Conservation (phyloP, 2,113 vertebrate species). For the Myrmophylax atrothorax region DNA sequence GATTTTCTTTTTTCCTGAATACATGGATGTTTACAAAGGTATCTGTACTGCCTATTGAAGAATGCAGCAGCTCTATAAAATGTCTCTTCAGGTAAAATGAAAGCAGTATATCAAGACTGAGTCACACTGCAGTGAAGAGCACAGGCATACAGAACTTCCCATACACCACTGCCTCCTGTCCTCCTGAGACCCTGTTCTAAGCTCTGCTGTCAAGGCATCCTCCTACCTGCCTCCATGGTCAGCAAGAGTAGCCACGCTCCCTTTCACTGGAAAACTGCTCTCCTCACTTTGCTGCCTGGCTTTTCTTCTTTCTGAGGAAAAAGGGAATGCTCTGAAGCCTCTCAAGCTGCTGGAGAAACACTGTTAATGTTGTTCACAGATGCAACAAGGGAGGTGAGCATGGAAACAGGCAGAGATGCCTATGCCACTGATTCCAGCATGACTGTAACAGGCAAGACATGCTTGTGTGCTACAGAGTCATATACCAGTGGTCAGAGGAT, state of each 20-base stretch:
- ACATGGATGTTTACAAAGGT: background rate
- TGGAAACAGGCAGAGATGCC: background rate
- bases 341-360: background rate
- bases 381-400: accelerated
- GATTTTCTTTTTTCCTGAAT: background rate
- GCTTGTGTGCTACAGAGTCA: background rate
- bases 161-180: background rate
- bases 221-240: background rate
- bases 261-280: background rate
- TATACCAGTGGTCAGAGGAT: background rate
- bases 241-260: accelerated
- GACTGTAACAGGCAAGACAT: background rate
- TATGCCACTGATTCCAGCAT: background rate
- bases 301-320: background rate
- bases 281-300: background rate
- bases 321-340: background rate
- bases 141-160: accelerated
- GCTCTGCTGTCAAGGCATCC: background rate
- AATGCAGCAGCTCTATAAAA: background rate
- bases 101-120: background rate
- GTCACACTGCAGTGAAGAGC: accelerated
- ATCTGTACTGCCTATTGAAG: background rate
- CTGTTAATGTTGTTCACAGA: background rate
- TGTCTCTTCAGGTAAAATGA: background rate
- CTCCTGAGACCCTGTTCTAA: background rate